Base-by-base conservation (phyloP, 2,797 vertebrate species). In the Hippoglossus hippoglossus region DNA sequence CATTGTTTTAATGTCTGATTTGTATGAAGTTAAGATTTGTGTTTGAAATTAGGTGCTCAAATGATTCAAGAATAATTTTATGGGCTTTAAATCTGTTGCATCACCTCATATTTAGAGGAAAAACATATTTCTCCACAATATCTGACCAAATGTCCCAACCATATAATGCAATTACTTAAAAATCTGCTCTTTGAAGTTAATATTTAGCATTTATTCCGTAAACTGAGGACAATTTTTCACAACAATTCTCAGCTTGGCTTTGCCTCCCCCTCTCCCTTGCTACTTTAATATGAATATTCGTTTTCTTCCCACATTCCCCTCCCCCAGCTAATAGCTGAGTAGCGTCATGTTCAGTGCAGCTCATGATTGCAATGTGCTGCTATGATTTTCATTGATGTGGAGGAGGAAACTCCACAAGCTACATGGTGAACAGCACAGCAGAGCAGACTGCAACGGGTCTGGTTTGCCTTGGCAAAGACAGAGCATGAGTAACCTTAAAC, bases 271-370 rank as follows among this genome's bases (percentile, higher is more conserved):
- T 61, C 47, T 75, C 44, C 46, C 52, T 69, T 54, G 63, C 65
- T 80, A 60, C 53, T 81, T 81, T 49, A 79, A 75, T 74, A 80
- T 80, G 71, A 84, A 78, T 79, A 72, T 76, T 74, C 24, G 11
- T 82, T 77, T 72, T 63, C 54, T 71, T 59, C 10, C 12, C 65
- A 36, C 36, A 8, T 73, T 75, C 81, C 85, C 84, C 75, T 89
- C 84, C 87, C 82, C 87, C 83, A 84, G 75, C 79, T 84, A 81
- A 86, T 82, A 63, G 76, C 83, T 44, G 41, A 60, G 68, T 85
- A 75, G 69, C 67, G 81, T 87, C 79, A 88, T 88, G 80, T 87
- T 88, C 88, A 89, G 71, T 73, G 21, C 77, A 57, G 81, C 71
- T 69, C 67, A 67, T 90, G 79, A 90, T 87, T 86, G 77, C 53